Evolutionary conservation across 1,140 invertebrate genomes (phyloP).

Genomic region (Cardiocondyla obscurior): DNA sequence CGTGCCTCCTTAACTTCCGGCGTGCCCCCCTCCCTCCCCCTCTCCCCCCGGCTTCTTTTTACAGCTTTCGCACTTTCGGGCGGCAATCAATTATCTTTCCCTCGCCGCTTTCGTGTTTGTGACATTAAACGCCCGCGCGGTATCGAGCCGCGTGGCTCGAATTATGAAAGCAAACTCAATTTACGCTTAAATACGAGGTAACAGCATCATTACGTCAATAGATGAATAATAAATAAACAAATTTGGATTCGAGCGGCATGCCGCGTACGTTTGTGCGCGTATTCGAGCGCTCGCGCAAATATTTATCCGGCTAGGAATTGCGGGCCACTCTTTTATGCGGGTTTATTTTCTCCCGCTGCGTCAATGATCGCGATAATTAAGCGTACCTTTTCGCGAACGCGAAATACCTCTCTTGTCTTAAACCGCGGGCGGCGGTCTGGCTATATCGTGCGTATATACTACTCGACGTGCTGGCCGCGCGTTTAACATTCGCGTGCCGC

Average conservation of each 20-base stretch:
- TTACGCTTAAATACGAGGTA: neutral
- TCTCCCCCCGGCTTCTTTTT: neutral
- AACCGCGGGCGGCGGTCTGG: neutral
- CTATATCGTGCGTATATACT: neutral
- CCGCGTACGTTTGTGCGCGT: neutral
- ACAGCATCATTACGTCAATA: neutral
- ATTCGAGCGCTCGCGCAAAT: neutral
- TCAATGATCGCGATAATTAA: constrained; percentile 40
- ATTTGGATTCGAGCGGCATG: neutral
- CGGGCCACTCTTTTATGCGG: neutral
- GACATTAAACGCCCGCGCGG: neutral
- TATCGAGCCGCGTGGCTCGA: neutral
- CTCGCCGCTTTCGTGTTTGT: neutral
- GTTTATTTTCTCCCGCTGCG: neutral
- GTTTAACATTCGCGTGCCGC: constrained; percentile 2
- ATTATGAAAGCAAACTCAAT: neutral
- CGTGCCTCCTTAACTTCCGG: neutral
- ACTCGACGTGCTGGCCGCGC: neutral
- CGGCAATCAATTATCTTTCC: neutral
- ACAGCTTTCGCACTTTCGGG: neutral
- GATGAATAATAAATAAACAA: neutral
- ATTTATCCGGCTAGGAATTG: neutral
- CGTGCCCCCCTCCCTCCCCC: neutral
- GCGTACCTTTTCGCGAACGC: constrained; percentile 15
- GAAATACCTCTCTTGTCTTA: constrained; percentile 5